Conservation (phyloP, 2,797 vertebrate genomes). For the Anolis apletophallus region DNA sequence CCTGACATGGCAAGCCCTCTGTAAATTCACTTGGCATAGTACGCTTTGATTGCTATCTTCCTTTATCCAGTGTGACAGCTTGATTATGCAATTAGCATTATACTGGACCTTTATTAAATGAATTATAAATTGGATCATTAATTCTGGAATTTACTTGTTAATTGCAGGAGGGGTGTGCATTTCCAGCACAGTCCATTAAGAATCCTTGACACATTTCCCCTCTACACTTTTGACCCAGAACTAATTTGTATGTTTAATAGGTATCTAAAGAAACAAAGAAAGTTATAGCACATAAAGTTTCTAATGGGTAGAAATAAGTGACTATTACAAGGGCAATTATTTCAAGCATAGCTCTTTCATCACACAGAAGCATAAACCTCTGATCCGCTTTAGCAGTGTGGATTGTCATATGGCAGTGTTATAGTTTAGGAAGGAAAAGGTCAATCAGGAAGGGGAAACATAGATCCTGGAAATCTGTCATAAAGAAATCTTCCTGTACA, state of each 20-base stretch:
- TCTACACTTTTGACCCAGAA: neutral
- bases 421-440: neutral
- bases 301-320: neutral
- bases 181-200: neutral
- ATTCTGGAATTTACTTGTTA: neutral
- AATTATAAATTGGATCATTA: constrained; percentile 11
- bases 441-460: no score
- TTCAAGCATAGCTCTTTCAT: neutral
- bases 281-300: neutral
- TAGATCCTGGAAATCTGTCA: no score
- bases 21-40: neutral
- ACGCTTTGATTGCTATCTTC: neutral
- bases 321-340: neutral
- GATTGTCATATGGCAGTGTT: neutral
- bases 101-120: neutral
- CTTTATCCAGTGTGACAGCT: neutral
- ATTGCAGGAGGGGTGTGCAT: neutral
- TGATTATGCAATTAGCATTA: constrained; percentile 14
- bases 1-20: neutral
- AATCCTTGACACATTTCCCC: neutral
- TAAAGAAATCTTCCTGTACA: no score
- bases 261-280: constrained; percentile 3
- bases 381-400: neutral
- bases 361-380: neutral
- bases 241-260: constrained; percentile 6